Evolutionary conservation across 2,797 vertebrate genomes (phyloP).

Genomic region (Cercopithecus mitis): DNA sequence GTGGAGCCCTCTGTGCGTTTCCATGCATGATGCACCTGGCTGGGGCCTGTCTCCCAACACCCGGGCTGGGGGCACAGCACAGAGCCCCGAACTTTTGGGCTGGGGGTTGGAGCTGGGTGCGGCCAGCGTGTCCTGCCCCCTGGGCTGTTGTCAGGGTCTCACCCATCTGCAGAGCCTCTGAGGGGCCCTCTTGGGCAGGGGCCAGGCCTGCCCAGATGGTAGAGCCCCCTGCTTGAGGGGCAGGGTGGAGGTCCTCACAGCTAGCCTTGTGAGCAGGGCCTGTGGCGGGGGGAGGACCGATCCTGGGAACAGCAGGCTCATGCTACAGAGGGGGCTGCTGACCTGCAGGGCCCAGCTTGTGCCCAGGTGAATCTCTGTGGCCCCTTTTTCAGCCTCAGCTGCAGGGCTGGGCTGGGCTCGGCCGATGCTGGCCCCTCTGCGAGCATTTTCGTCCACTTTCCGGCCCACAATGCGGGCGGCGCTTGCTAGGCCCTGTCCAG

Average conservation of each 20-base stretch:
- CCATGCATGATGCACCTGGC: neutral
- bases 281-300: rapidly evolving
- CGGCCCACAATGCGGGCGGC: rapidly evolving
- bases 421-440: rapidly evolving
- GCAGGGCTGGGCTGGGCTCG: rapidly evolving
- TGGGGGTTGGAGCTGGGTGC: too few relatives aligned
- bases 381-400: neutral
- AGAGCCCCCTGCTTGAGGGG: neutral
- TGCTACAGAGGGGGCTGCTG: rapidly evolving
- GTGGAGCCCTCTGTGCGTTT: rapidly evolving
- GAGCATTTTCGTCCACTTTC: rapidly evolving
- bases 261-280: neutral
- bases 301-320: rapidly evolving
- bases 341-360: neutral
- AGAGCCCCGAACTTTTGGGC: rapidly evolving
- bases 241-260: neutral
- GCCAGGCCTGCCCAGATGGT: rapidly evolving
- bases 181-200: rapidly evolving
- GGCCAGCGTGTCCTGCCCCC: rapidly evolving
- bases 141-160: rapidly evolving
- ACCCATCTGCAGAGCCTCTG: rapidly evolving
- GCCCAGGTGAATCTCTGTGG: too few relatives aligned
- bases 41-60: neutral
- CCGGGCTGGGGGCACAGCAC: rapidly evolving
- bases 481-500: rapidly evolving